Conservation (phyloP, 2,113 vertebrate species). For the Formicarius rufipectus region DNA sequence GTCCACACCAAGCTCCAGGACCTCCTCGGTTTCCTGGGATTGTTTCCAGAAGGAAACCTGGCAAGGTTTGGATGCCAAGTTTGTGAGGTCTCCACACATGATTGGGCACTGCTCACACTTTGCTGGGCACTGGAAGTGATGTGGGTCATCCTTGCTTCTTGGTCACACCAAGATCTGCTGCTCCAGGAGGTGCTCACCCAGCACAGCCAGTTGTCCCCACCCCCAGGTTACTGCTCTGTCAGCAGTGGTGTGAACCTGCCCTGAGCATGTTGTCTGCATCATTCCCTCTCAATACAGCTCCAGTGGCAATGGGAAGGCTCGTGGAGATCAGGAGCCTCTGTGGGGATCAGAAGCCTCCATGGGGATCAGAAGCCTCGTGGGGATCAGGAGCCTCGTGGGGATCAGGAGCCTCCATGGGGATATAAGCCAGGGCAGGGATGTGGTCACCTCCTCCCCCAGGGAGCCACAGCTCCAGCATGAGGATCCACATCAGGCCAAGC, state of each 20-base stretch:
- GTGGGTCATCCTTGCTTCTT: not conserved
- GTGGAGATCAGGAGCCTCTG: too few species aligned
- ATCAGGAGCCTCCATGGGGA: not conserved
- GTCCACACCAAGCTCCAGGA: not conserved
- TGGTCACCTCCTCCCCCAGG: not conserved
- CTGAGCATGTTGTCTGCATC: rapidly evolving
- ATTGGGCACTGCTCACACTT: not conserved
- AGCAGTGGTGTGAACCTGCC: not conserved
- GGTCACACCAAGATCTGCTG: not conserved
- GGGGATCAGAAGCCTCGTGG: too few species aligned
- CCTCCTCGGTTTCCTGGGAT: not conserved
- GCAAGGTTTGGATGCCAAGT: not conserved
- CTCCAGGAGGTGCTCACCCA: not conserved
- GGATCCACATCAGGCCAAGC: not conserved
- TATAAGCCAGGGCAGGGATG: not conserved
- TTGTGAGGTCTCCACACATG: not conserved
- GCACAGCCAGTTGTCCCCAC: not conserved
- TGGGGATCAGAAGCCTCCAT: too few species aligned
- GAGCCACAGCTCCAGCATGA: not conserved
- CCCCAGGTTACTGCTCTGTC: not conserved
- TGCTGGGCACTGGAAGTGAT: not conserved
- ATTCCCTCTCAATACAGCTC: not conserved
- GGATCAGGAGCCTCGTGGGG: too few species aligned
- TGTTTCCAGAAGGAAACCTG: not conserved
- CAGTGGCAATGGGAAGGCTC: not conserved